Evolutionary conservation across 2,888 invertebrate genomes (phyloP).

Genomic region (Andricus quercusramuli): DNA sequence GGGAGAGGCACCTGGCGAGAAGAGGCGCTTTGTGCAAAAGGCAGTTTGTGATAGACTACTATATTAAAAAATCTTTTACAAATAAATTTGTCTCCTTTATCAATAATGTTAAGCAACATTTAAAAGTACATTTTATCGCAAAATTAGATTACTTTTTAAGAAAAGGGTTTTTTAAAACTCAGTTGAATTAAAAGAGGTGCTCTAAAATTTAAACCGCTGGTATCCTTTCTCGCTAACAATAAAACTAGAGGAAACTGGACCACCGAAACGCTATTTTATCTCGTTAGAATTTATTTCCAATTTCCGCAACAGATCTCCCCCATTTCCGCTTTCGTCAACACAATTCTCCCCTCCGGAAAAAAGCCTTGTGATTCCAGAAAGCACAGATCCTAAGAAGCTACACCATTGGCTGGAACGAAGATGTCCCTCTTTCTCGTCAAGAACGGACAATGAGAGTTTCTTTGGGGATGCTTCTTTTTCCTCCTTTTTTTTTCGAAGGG

Average conservation of each 20-base stretch:
- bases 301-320: constrained; percentile 31
- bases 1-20: too few relatives aligned
- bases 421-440: constrained; percentile 14
- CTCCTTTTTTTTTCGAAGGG: neutral
- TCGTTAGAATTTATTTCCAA: constrained; percentile 33
- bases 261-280: constrained; percentile 15
- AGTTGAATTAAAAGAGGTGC: too few relatives aligned
- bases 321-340: constrained; percentile 28
- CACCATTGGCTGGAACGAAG: neutral
- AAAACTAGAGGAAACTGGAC: constrained; percentile 18
- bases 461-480: constrained; percentile 17
- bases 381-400: neutral
- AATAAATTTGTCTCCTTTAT: too few relatives aligned
- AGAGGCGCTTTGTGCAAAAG: too few relatives aligned
- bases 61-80: too few relatives aligned
- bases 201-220: neutral
- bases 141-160: too few relatives aligned
- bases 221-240: neutral
- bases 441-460: constrained; percentile 21
- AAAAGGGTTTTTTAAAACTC: too few relatives aligned
- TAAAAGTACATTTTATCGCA: too few relatives aligned
- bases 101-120: too few relatives aligned
- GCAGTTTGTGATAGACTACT: too few relatives aligned
- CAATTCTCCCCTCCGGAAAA: neutral
- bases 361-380: constrained; percentile 27